Conservation (phyloP, 2,113 vertebrate genomes). For the Brachypodius melanocephalos region DNA sequence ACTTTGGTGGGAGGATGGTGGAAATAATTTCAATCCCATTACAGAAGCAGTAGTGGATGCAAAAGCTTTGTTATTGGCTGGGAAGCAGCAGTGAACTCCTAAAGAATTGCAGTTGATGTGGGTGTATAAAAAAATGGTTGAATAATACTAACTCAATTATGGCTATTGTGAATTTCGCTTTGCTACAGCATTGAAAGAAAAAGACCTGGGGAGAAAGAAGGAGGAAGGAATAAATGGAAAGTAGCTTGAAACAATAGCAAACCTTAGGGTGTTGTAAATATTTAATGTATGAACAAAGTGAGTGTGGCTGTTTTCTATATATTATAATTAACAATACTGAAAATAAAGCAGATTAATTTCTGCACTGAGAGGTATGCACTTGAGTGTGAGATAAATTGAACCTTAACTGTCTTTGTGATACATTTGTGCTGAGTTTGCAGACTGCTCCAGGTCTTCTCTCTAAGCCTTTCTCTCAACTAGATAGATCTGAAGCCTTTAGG, state of each 20-base stretch:
- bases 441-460: not conserved
- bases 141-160: conserved; percentile 18
- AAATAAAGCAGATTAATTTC: not conserved
- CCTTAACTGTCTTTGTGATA: not conserved
- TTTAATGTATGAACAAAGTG: not conserved
- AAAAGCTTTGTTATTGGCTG: conserved; percentile 24
- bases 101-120: conserved; percentile 10
- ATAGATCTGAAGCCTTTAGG: not conserved
- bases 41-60: conserved; percentile 16
- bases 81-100: not conserved
- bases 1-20: conserved; percentile 48
- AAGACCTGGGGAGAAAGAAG: not conserved
- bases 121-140: not conserved
- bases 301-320: not conserved
- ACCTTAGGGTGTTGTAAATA: not conserved
- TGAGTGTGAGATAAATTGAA: not conserved
- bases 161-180: not conserved
- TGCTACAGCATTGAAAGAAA: not conserved
- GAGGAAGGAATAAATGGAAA: not conserved
- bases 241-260: not conserved
- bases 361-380: not conserved
- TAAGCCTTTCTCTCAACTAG: not conserved
- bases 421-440: not conserved
- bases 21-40: conserved; percentile 63
- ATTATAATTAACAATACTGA: not conserved